Evolutionary conservation across 2,888 invertebrate species (phyloP).

Genomic region (Tinea pellionella): DNA sequence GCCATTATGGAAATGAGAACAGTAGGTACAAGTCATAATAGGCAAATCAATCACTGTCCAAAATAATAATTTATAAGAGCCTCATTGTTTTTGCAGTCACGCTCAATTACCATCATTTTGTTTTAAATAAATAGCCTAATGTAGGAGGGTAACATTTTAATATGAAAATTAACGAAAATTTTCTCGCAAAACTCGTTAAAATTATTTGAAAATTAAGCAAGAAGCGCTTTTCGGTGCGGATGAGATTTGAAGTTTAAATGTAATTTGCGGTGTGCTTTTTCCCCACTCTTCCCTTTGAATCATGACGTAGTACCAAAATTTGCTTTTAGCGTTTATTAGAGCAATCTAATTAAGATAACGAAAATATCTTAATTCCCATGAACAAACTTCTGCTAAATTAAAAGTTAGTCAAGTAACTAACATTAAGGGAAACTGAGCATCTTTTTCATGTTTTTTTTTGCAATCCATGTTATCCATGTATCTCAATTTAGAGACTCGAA

Average conservation of each 20-base stretch:
- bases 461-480: too few species aligned
- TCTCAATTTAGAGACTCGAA: too few species aligned
- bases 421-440: too few species aligned
- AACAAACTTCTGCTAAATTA: too few species aligned
- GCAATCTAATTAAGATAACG: neutral
- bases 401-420: too few species aligned
- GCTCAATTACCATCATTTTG: constrained; percentile 42
- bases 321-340: neutral
- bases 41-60: constrained; percentile 7
- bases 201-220: constrained; percentile 41
- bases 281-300: constrained; percentile 18
- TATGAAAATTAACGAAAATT: constrained; percentile 16
- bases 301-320: neutral
- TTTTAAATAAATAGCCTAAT: constrained; percentile 31
- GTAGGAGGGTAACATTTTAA: neutral
- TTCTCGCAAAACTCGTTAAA: constrained; percentile 25
- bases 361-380: too few species aligned
- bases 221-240: constrained; percentile 28
- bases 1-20: neutral
- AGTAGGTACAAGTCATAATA: neutral
- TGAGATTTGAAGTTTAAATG: constrained; percentile 37
- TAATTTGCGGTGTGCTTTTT: constrained; percentile 29
- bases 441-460: too few species aligned
- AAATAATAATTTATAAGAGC: constrained; percentile 10
- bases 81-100: constrained; percentile 15